These are phyloP conservation scores for Helicorthomorpha holstii DNA, from an alignment of 1,140 invertebrate genomes.

Conservation along the genomic window DNA sequence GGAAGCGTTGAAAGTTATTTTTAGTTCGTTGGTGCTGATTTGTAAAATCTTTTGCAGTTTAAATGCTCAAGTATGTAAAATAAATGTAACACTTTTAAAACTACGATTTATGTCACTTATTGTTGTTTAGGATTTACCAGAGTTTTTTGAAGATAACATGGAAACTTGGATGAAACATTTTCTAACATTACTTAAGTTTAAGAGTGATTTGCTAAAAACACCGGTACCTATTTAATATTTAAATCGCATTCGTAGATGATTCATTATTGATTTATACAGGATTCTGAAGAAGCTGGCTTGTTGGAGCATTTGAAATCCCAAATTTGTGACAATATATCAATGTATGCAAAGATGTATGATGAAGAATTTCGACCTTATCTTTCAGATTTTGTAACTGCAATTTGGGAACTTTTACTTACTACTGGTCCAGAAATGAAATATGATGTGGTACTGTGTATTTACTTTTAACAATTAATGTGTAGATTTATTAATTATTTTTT, in stretches of 20 bases:
- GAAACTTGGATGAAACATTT: slow-evolving; percentile 83
- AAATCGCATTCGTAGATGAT: too few species aligned
- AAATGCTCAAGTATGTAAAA: slow-evolving; percentile 58
- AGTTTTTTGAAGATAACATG: slow-evolving; percentile 98
- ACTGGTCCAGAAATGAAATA: slow-evolving; percentile 76
- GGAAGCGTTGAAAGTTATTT: slow-evolving; percentile 68
- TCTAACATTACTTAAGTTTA: slow-evolving; percentile 52
- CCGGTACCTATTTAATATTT: slow-evolving; percentile 32
- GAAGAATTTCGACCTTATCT: slow-evolving; percentile 86
- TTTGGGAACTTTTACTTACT: slow-evolving; percentile 75
- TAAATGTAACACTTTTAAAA: slow-evolving; percentile 3
- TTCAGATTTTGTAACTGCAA: slow-evolving; percentile 71
- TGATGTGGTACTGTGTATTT: slow-evolving; percentile 48
- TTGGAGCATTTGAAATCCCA: slow-evolving; percentile 84
- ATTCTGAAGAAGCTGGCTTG: slow-evolving; percentile 74
- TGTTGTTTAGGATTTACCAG: slow-evolving; percentile 63
- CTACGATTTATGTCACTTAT: slow-evolving; percentile 3
- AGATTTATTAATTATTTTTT: not conserved
- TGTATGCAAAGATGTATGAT: slow-evolving; percentile 95
- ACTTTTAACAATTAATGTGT: not conserved
- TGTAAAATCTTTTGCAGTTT: slow-evolving; percentile 93
- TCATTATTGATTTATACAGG: slow-evolving; percentile 30
- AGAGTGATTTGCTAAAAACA: slow-evolving; percentile 43
- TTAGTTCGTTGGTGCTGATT: slow-evolving; percentile 73
- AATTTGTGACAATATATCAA: slow-evolving; percentile 82